phyloP scores from a whole-genome alignment of 2,888 invertebrate genomes.

The Trachelus troglodyta region DNA sequence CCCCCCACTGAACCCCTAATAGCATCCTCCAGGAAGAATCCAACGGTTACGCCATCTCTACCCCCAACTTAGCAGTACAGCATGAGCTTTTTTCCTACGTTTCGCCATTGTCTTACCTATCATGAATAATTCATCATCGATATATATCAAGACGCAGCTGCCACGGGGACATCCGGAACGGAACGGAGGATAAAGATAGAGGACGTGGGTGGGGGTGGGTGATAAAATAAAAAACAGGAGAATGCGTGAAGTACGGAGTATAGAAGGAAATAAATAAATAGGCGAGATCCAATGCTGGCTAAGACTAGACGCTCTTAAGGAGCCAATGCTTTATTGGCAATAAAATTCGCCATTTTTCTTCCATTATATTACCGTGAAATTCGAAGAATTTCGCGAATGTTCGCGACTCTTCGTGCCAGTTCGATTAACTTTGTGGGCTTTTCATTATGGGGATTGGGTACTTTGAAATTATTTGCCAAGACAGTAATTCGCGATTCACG shows the following conservation, averaged over 20 bases:
- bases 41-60: neutral
- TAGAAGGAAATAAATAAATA: neutral
- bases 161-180: neutral
- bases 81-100: neutral
- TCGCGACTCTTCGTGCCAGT: neutral
- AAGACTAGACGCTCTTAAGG: neutral
- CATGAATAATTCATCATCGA: slow-evolving; percentile 50
- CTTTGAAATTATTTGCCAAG: neutral
- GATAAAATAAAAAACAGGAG: neutral
- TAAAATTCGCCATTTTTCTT: neutral
- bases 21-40: neutral
- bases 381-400: neutral
- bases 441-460: neutral
- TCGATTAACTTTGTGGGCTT: neutral
- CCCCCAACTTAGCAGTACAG: neutral
- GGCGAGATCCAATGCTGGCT: neutral
- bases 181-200: neutral
- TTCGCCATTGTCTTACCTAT: slow-evolving; percentile 23
- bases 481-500: neutral
- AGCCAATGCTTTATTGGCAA: neutral
- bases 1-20: neutral
- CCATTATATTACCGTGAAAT: neutral
- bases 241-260: neutral
- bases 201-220: neutral
- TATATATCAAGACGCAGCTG: slow-evolving; percentile 22